phyloP scores from a whole-genome alignment of 2,113 vertebrate species.

The Lophura nycthemera region DNA sequence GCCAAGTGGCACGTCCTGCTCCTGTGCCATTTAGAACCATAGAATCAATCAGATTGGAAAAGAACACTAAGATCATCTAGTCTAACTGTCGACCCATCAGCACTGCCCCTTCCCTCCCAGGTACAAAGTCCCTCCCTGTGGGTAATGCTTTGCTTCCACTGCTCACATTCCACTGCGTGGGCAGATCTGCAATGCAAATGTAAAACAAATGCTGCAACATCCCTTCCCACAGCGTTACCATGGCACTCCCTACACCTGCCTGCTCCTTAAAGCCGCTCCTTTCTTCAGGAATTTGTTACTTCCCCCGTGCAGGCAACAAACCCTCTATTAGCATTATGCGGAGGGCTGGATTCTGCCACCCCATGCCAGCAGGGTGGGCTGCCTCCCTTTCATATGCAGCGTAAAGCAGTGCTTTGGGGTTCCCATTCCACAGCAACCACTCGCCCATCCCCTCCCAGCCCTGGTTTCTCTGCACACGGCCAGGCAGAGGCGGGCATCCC shows the following conservation, averaged over 20 bases:
- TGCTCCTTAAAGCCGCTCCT: neutral
- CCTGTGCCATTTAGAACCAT: neutral
- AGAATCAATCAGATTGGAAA: too few relatives aligned
- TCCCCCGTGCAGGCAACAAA: accelerated
- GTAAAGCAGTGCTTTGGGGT: neutral
- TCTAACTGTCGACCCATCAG: neutral
- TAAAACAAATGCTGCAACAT: neutral
- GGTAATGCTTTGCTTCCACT: neutral
- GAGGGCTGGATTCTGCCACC: neutral
- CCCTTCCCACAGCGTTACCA: slow-evolving; percentile 38
- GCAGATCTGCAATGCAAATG: slow-evolving; percentile 45
- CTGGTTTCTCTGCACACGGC: too few relatives aligned
- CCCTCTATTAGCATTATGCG: neutral
- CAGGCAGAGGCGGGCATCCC: neutral
- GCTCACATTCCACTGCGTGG: slow-evolving; percentile 19
- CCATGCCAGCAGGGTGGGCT: neutral
- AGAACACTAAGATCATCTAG: too few relatives aligned
- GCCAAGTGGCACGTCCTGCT: accelerated
- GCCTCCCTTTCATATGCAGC: neutral
- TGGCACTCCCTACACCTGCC: slow-evolving; percentile 45
- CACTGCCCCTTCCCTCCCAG: neutral
- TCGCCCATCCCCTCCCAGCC: neutral
- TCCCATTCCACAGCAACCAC: neutral
- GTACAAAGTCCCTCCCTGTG: neutral
- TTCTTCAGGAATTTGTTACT: neutral